Base-by-base conservation (phyloP, 2,888 invertebrate species). In the Bimastos eiseni region DNA sequence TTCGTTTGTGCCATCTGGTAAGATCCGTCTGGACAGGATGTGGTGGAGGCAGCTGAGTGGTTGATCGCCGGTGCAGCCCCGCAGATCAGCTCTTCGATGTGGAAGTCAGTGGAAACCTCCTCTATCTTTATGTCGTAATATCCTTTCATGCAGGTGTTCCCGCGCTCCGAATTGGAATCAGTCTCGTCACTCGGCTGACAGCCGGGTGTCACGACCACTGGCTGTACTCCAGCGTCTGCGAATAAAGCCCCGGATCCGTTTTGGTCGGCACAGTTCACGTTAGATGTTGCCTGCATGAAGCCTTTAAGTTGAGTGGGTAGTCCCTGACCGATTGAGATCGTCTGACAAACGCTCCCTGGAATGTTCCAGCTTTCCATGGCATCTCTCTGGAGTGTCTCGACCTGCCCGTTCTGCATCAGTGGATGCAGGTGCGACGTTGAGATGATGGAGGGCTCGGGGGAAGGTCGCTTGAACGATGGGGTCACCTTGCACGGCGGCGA, bases 401-500 rank as follows among this genome's bases (percentile, higher is more conserved):
- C 4, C n/a, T 34, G 11, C 36, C 34, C 34, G 36, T 36, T 34
- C 37, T 86, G 86, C 34, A 30, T 17, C 86, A 36, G 36, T 36
- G 86, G 21, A n/a, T 70, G 70, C 30, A 70, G 70, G 30, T 70
- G 70, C 11, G 70, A 1, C 11, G 70, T 8, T n/a, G 70, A 70
- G 30, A 13, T n/a, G n/a, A 8, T 70, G 70, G 70, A n/a, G 0
- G 70, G n/a, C 13, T 70, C 30, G 2, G 86, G 36, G 17, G 86
- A 34, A 24, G 86, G 21, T 36, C 83, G 34, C 36, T 34, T 34
- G 37, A 34, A 37, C 13, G 86, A 36, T 24, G 86, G 86, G 19
- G 36, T 34, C 24, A 86, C 86, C 86, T 86, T 86, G 34, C 86
- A 86, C 17, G 86, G 86, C 86, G 86, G 86, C 24, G 86, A 86